Conservation (phyloP, 2,113 vertebrate species). For the Turnix velox region DNA sequence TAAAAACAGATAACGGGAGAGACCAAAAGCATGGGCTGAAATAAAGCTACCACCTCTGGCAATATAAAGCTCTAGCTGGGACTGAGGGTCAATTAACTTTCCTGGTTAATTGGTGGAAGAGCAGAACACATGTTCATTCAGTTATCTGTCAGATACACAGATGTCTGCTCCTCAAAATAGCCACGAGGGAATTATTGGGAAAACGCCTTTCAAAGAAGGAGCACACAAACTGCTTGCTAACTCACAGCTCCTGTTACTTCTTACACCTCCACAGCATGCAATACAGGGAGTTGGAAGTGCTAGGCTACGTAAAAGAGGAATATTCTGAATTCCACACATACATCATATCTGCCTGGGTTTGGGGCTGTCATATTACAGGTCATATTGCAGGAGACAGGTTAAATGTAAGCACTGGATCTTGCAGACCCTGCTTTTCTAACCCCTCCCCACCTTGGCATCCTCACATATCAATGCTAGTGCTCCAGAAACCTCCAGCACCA, state of each 20-base stretch:
- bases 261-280: neutral
- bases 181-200: neutral
- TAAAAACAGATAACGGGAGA: neutral
- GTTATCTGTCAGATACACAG: neutral
- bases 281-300: neutral
- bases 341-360: neutral
- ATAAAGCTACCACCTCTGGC: neutral
- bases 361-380: neutral
- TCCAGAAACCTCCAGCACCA: neutral
- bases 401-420: neutral
- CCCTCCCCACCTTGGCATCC: neutral
- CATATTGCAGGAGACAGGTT: neutral
- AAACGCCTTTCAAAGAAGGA: neutral
- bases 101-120: neutral
- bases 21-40: neutral
- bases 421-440: neutral
- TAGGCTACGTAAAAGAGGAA: neutral
- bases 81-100: neutral
- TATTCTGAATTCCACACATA: neutral
- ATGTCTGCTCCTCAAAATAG: neutral
- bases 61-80: neutral
- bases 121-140: neutral
- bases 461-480: neutral
- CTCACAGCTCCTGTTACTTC: neutral
- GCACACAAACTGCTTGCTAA: neutral